Evolutionary conservation across 2,888 invertebrate species (phyloP).

Genomic region (Rhagonycha lutea): DNA sequence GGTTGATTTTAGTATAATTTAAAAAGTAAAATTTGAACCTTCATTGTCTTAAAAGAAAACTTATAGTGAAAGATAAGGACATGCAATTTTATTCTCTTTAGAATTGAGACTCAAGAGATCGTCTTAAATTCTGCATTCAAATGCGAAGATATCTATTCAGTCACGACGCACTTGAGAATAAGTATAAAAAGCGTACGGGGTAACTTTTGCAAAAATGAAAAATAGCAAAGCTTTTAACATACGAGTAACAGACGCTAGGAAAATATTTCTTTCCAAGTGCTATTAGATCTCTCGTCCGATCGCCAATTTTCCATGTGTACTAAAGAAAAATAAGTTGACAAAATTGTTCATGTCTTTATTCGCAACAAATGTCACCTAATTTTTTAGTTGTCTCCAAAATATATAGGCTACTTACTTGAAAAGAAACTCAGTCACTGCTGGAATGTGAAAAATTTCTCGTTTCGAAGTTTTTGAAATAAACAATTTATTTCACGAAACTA

Average conservation of each 20-base stretch:
- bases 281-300: not conserved
- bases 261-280: not conserved
- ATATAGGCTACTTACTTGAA: not conserved
- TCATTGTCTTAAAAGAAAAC: not conserved
- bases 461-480: not conserved
- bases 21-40: not conserved
- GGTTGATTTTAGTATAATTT: not conserved
- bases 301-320: not conserved
- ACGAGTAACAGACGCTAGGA: not conserved
- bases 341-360: not conserved
- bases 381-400: not conserved
- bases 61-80: constrained; percentile 12
- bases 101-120: constrained; percentile 12
- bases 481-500: not conserved
- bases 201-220: not conserved
- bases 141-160: constrained; percentile 21
- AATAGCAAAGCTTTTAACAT: not conserved
- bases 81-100: constrained; percentile 14
- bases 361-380: not conserved
- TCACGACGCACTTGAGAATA: constrained; percentile 16
- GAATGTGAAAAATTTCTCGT: not conserved
- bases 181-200: constrained; percentile 2
- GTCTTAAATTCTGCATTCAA: constrained; percentile 18
- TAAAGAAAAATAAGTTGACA: not conserved
- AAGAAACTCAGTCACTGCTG: not conserved